Conservation (phyloP, 92 coral and sea anemone genomes). For the Muricea muricata region DNA sequence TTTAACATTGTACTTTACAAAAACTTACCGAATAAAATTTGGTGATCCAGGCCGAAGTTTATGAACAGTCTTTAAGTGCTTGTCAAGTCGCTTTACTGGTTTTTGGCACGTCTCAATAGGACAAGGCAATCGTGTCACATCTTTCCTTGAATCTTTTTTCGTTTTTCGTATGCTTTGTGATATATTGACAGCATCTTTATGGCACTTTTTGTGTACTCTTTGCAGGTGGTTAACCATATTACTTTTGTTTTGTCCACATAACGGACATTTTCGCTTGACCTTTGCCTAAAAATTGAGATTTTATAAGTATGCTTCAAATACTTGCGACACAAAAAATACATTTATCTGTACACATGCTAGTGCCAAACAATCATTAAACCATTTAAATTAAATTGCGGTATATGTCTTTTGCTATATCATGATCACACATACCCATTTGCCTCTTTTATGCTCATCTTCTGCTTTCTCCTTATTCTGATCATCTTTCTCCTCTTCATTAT, state of each 20-base stretch:
- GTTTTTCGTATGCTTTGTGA: background rate
- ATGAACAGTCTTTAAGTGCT: background rate
- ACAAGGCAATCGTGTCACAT: background rate
- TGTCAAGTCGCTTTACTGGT: background rate
- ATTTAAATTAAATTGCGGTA: no score
- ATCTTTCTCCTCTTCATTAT: no score
- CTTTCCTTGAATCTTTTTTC: background rate
- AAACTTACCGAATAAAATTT: background rate
- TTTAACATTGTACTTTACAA: no score
- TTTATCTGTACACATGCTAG: no score
- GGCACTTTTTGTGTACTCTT: background rate
- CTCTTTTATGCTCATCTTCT: no score
- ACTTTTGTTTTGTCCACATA: background rate
- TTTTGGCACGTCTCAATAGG: background rate
- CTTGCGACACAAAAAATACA: no score
- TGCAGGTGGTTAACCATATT: background rate
- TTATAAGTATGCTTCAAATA: no score
- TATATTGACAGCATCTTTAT: background rate
- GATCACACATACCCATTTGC: no score
- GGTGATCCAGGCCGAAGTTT: background rate
- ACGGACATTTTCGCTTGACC: background rate
- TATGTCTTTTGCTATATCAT: no score
- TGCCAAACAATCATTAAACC: no score
- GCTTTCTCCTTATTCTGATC: no score
- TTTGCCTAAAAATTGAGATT: background rate